Conservation (phyloP, 2,113 vertebrate genomes). For the Stomatorhinus ivindoensis region DNA sequence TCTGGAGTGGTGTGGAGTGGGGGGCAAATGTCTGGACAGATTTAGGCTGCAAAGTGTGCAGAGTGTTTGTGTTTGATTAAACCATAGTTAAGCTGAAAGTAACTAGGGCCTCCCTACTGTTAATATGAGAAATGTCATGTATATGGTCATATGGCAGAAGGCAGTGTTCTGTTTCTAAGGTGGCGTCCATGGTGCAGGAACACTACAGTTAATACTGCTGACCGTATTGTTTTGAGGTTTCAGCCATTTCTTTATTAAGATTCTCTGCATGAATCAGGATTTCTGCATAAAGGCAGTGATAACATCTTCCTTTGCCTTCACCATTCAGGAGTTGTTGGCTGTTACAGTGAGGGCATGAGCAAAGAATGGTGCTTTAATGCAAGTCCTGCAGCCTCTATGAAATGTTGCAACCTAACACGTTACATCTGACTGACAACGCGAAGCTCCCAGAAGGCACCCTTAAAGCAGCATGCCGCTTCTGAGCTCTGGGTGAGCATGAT, state of each 20-base stretch:
- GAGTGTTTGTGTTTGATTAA: background rate
- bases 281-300: background rate
- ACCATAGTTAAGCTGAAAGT: background rate
- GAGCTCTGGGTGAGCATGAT: constrained; percentile 49
- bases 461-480: constrained; percentile 51
- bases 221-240: background rate
- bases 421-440: constrained; percentile 22
- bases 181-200: background rate
- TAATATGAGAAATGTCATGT: background rate
- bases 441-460: constrained; percentile 35
- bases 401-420: constrained; percentile 17
- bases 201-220: background rate
- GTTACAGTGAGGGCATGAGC: background rate
- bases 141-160: background rate
- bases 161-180: background rate
- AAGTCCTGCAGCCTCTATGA: background rate
- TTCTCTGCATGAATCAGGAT: background rate
- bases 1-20: background rate
- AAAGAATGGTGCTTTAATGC: background rate
- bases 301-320: background rate
- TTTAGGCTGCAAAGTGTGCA: background rate
- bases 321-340: background rate
- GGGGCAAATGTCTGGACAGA: constrained; percentile 17
- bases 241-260: background rate
- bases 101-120: background rate